Evolutionary conservation across 1,140 invertebrate genomes (phyloP), one percentile per base, ranked within the genome.

Genomic region (Aphaenogaster ashmeadi): DNA sequence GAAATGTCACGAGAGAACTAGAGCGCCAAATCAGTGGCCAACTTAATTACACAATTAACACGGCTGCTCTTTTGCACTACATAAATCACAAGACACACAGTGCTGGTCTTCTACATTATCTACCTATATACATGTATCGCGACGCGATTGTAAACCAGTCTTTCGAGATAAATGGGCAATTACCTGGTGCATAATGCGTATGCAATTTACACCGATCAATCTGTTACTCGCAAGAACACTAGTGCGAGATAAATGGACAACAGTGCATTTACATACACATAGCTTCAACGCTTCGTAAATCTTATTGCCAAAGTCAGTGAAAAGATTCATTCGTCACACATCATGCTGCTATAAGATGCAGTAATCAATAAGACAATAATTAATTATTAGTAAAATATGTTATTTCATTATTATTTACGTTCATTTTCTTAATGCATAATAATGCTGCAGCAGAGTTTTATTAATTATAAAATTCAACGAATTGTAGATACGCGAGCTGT

Each of bases 121-220:
- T 50, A 18, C 41, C 66, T 56, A 21, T 50, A 84, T 38, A 84
- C 41, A 38, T 9, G 27, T 44, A 21, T 60, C 54, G 80, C 67
- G 54, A 50, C 33, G 41, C 36, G 69, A 84, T 75, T 60, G 69
- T 60, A 58, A 74, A 74, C 67, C 80, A 47, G 54, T 54, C 67
- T 72, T 83, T 83, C 80, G 66, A 84, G 69, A 75, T 74, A 84
- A 84, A 84, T 84, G 80, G 54, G 69, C 80, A 84, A 84, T 84
- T 84, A 84, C 56, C 69, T 72, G 44, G 69, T 38, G 69, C 80
- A 84, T 84, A 84, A 84, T 84, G 80, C 54, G 80, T 75, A 84
- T 75, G 69, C 71, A 75, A 84, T 84, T 84, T 84, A 84, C 56
- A 84, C 54, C 54, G 80, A 74, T 84, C 80, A 84, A 84, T 84